Percentiles rank a stretch among this genome's conserved stretches.
These are phyloP conservation scores for Monarcha castaneiventris DNA, from an alignment of 2,113 vertebrate genomes.

Conservation along the genomic window DNA sequence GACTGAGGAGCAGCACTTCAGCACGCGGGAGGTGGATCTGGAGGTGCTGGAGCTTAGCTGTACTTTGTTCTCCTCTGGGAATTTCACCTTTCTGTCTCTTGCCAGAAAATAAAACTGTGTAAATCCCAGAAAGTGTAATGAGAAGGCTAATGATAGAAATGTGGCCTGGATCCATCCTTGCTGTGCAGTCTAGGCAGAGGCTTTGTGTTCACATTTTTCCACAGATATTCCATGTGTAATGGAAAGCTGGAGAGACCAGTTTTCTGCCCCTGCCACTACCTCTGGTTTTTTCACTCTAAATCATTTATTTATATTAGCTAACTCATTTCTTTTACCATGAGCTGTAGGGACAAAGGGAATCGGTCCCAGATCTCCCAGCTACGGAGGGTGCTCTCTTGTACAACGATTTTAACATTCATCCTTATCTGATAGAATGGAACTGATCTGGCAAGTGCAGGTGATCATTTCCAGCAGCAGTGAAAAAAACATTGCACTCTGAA, in stretches of 20 bases:
- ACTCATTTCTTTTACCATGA: neutral
- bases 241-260: neutral
- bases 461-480: neutral
- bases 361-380: neutral
- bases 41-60: neutral
- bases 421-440: neutral
- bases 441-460: neutral
- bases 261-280: neutral
- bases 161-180: neutral
- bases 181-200: neutral
- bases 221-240: neutral
- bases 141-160: neutral
- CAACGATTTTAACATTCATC: neutral
- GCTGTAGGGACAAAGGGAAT: neutral
- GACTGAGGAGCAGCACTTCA: neutral
- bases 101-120: neutral
- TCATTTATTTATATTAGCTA: neutral
- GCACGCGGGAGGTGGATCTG: neutral
- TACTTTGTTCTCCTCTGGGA: neutral
- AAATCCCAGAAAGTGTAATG: neutral
- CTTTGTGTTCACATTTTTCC: neutral
- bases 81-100: neutral
- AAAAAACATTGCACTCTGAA: neutral
- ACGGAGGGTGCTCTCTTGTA: neutral
- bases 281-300: neutral